phyloP scores from a whole-genome alignment of 1,140 invertebrate genomes.

The Hermetia illucens region DNA sequence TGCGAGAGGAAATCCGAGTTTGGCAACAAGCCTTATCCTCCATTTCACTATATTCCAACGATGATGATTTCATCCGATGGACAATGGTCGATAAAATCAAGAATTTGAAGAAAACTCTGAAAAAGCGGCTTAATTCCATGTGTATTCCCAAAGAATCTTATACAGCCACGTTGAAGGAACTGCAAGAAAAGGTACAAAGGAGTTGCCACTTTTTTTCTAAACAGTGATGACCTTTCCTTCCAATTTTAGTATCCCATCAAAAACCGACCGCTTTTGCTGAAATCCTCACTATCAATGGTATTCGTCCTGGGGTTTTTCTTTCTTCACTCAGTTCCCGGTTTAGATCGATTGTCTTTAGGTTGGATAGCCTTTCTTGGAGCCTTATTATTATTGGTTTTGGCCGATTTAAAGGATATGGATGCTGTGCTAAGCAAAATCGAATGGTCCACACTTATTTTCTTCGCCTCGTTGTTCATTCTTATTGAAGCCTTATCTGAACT shows the following conservation, averaged over 20 bases:
- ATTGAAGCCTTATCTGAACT: conserved; percentile 45
- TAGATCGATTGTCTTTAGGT: conserved; percentile 42
- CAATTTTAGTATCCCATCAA: no score
- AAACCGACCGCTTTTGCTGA: conserved; percentile 41
- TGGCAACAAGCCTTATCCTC: conserved; percentile 6
- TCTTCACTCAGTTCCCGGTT: conserved; percentile 42
- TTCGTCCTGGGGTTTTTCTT: conserved; percentile 60
- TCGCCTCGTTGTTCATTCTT: conserved; percentile 66
- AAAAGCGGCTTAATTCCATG: conserved; percentile 35
- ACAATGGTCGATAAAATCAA: conserved; percentile 5
- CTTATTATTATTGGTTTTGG: conserved; percentile 50
- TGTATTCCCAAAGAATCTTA: conserved; percentile 46
- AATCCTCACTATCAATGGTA: conserved; percentile 40
- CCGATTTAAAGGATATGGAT: conserved; percentile 58
- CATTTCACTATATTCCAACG: conserved; percentile 6
- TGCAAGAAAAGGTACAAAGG: conserved; percentile 67
- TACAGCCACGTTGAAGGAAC: conserved; percentile 47
- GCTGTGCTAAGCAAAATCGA: conserved; percentile 61
- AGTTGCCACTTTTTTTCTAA: no score
- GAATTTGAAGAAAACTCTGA: not conserved
- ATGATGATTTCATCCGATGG: conserved; percentile 6
- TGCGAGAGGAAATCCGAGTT: conserved; percentile 4
- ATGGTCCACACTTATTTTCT: conserved; percentile 74
- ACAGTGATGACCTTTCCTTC: no score
- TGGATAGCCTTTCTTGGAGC: conserved; percentile 68